These are phyloP conservation scores for Condylura cristata DNA, from an alignment of 2,113 vertebrate species.

Conservation along the genomic window DNA sequence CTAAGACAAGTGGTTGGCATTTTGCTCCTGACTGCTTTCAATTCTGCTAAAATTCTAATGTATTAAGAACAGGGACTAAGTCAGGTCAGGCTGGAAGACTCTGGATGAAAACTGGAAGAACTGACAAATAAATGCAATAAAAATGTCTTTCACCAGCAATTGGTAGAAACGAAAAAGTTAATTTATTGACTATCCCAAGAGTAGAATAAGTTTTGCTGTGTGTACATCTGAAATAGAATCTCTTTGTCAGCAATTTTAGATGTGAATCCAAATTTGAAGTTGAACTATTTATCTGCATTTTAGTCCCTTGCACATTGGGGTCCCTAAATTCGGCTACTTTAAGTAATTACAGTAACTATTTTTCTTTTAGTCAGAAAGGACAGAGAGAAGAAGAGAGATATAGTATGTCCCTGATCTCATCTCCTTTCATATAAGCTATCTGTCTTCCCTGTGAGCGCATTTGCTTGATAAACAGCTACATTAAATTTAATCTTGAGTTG, in stretches of 20 bases:
- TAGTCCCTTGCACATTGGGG: neutral
- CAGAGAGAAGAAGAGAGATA: conserved; percentile 4
- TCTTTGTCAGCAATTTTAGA: conserved; percentile 40
- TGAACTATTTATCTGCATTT: conserved; percentile 17
- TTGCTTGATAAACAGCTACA: conserved; percentile 40
- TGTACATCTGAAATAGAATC: neutral
- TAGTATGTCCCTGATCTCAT: neutral
- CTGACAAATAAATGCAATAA: neutral
- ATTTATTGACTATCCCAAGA: neutral
- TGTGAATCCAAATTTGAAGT: neutral
- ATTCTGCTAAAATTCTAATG: neutral
- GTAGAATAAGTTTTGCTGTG: neutral
- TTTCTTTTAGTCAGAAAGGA: conserved; percentile 39
- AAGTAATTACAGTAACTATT: conserved; percentile 38
- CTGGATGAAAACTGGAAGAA: neutral
- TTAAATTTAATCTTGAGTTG: conserved; percentile 31
- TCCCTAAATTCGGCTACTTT: conserved; percentile 56
- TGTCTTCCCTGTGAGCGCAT: neutral
- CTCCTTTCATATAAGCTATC: neutral
- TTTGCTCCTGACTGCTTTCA: neutral
- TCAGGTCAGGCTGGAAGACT: neutral
- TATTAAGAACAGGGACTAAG: neutral
- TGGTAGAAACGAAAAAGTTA: neutral
- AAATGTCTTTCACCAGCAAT: neutral
- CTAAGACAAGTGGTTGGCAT: neutral